Evolutionary conservation across 2,113 vertebrate species (phyloP), one percentile per base, ranked within the genome.

Genomic region (Brachirus orientalis): DNA sequence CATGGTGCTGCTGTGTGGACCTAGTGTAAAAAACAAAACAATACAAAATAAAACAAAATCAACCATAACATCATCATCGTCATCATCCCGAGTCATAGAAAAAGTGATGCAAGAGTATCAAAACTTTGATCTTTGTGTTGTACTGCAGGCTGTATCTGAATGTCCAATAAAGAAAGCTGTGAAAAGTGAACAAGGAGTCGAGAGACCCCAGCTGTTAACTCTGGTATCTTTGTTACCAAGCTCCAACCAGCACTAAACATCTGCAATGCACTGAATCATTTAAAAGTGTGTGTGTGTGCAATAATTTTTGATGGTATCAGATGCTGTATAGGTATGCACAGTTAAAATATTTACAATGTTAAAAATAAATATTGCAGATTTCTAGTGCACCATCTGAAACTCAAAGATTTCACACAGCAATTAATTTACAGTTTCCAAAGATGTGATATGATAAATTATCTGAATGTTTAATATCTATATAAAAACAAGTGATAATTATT

Each of bases 191-290:
- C 5, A 10, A 33, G 9, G 12, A 60, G 6, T 43, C 40, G 40
- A 14, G 40, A 43, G 40, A 43, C 6, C 4, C 20, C 56, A 19
- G 45, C 13, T 50, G 51, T 38, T 62, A 41, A 47, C 11, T 55
- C 17, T 14, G 2, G 9, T 36, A 37, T 58, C 35, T 52, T 22
- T 72, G 44, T 58, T 64, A 55, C 5, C 9, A 5, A 38, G 45
- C 36, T 50, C 47, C 38, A 37, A 47, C 55, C 41, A 38, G 61
- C 57, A 52, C 19, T 16, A 28, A 51, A 48, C 63, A 87, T 69
- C 67, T 80, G 76, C 53, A 79, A 17, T 11, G 47, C 28, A 51
- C 60, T 79, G 69, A 75, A 69, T 72, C 53, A 73, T 82, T 63
- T 65, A 69, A 72, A 41, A 72, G 43, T 57, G 22, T 60, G 6